Evolutionary conservation across 2,888 invertebrate genomes (phyloP).

Genomic region (Notodonta ziczac): DNA sequence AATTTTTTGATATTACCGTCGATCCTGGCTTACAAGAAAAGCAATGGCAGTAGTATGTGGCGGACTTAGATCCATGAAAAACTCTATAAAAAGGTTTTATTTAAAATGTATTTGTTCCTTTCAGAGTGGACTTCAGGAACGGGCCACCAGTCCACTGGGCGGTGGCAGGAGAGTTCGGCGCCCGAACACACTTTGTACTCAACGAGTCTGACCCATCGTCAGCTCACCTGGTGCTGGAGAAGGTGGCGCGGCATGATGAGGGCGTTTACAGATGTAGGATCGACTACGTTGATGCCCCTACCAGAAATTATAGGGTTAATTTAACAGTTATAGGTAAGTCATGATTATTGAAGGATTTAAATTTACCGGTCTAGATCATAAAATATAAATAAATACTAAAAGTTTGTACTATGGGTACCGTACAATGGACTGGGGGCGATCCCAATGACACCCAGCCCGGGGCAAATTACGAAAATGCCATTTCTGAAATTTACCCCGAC

Average conservation of each 20-base stretch:
- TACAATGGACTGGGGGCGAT: too few species aligned
- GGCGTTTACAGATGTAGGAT: conserved; percentile 95
- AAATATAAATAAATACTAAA: too few species aligned
- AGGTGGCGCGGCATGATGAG: conserved; percentile 89
- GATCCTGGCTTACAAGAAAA: too few species aligned
- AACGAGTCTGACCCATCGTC: conserved; percentile 88
- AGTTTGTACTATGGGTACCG: too few species aligned
- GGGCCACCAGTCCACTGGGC: conserved; percentile 91
- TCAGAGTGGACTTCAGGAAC: conserved; percentile 91
- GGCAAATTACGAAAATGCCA: too few species aligned
- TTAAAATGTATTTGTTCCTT: conserved; percentile 10
- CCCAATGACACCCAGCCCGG: too few species aligned
- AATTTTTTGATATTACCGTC: too few species aligned
- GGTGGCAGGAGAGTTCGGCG: conserved; percentile 90
- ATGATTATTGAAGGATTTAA: neutral
- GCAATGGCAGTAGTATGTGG: too few species aligned
- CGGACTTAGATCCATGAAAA: too few species aligned
- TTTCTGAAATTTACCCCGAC: too few species aligned
- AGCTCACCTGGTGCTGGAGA: conserved; percentile 89
- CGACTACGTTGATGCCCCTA: conserved; percentile 95
- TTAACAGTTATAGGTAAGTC: conserved; percentile 94
- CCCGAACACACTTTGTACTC: conserved; percentile 90
- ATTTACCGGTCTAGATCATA: too few species aligned
- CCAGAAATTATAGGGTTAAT: conserved; percentile 93
- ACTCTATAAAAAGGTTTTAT: too few species aligned